Base-by-base conservation (phyloP, 1,140 invertebrate genomes). In the Cyrtorhinus lividipennis region DNA sequence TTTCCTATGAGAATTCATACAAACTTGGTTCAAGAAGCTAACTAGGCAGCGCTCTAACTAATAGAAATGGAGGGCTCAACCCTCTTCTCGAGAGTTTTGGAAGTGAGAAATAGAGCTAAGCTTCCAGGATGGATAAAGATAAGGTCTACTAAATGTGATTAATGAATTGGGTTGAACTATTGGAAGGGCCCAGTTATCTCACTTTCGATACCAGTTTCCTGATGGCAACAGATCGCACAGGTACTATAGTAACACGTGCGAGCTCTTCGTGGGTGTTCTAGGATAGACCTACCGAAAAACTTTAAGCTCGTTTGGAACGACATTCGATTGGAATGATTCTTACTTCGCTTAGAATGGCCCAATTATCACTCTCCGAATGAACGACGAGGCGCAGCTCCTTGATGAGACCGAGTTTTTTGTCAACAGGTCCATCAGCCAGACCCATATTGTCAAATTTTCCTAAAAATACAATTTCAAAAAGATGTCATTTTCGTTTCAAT, bases 301-400 rank as follows among this genome's bases (percentile, higher is more conserved):
- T n/a, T n/a, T n/a, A n/a, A n/a, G n/a, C n/a, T 38, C 5, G 30
- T 38, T 38, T 38, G 30, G 15, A 15, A 38, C 20, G 8, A 15
- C 8, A 13, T 20, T 10, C 10, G 8, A 22, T 15, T 12, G 8
- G 10, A 53, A 53, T 53, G 10, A 53, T 13, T 15, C 18, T 79
- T 78, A 92, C 85, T 81, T 95, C 92, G 71, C 87, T 93, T 18
- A 95, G 77, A 67, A 95, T 88, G 0, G 86, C 88, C 91, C 91
- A 95, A 72, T 89, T 89, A 64, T 87, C 84, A 73, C 87, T 92
- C 69, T 90, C 83, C 66, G 79, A 82, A 64, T 88, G 84, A 27
- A 93, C 83, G 61, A 80, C 81, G 23, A 95, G 76, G 56, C 90
- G 80, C 65, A 94, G 72, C 58, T 81, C 78, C 56, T 79, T 75